Base-by-base conservation (phyloP, 2,888 invertebrate species). In the Theodoxus fluviatilis region DNA sequence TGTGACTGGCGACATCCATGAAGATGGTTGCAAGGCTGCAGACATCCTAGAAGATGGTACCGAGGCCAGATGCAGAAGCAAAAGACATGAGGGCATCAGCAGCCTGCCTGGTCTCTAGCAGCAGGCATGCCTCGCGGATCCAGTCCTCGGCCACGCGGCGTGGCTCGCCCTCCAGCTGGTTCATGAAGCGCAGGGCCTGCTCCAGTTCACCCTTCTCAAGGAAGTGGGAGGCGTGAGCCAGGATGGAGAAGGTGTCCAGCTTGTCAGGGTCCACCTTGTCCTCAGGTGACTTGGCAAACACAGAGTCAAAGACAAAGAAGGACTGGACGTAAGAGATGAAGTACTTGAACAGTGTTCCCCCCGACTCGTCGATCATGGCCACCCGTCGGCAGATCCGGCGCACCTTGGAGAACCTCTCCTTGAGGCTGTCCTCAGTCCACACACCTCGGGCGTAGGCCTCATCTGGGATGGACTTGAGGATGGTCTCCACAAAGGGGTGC, bases 281-380 rank as follows among this genome's bases (percentile, higher is more conserved):
- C 4, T 72, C 69, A 18, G 78, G 78, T 0, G 69, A 47, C 71
- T 90, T 88, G 25, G 91, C 90, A 69, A 80, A 75, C 72, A 91
- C 91, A 68, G 84, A 73, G 67, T 86, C 85, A 69, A 89, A 79
- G 38, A 89, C 89, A 71, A 98, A 89, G 76, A 94, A 87, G n/a
- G 95, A 95, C 87, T 97, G 96, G 52, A 98, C 84, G 89, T 93
- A 96, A 1, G 96, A 96, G 18, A 96, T 88, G 79, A 96, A 89
- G 88, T 94, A 95, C 57, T 80, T 82, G 72, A 85, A 76, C 61
- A 97, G 87, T 0, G 92, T 89, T n/a, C 93, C 95, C n/a, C 96
- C 96, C 22, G 91, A 85, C 71, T 93, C 94, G 0, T 95, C 95
- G 1, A 98, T 91, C 76, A 96, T 86, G 0, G 97, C 96, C 68